Conservation (phyloP, 2,113 vertebrate genomes). For the Brachypteracias leptosomus region DNA sequence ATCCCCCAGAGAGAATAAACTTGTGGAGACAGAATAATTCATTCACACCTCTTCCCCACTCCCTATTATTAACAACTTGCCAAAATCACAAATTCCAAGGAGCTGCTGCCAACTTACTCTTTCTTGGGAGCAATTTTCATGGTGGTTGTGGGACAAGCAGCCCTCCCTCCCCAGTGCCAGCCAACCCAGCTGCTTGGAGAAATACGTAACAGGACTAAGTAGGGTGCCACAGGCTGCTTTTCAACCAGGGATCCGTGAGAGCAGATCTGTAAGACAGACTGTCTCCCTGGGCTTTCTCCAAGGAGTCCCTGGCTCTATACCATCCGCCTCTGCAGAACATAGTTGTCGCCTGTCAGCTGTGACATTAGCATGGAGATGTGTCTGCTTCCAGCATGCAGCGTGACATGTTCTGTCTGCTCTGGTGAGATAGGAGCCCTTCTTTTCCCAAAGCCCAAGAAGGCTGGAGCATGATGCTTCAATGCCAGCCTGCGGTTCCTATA, state of each 20-base stretch:
- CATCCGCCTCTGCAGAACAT: background rate
- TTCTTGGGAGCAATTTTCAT: background rate
- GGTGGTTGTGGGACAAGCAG: background rate
- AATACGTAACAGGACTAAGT: background rate
- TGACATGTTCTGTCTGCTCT: background rate
- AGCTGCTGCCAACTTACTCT: background rate
- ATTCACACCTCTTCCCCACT: background rate
- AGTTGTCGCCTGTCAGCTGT: background rate
- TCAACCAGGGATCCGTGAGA: background rate
- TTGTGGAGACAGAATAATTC: background rate
- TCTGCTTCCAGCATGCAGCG: rapidly evolving
- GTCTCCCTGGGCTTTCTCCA: background rate
- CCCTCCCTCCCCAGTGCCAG: background rate
- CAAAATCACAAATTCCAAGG: slow-evolving; percentile 2
- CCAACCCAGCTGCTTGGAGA: background rate
- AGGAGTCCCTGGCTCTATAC: background rate
- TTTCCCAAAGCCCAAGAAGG: background rate
- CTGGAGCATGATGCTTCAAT: rapidly evolving
- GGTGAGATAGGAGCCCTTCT: background rate
- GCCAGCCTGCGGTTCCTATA: background rate
- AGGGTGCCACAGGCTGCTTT: background rate
- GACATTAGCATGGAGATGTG: background rate
- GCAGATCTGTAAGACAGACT: background rate
- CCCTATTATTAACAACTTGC: background rate
- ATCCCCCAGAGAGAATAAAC: background rate